phyloP scores from a whole-genome alignment of 92 coral and sea anemone genomes.

The Parazoanthus swiftii region DNA sequence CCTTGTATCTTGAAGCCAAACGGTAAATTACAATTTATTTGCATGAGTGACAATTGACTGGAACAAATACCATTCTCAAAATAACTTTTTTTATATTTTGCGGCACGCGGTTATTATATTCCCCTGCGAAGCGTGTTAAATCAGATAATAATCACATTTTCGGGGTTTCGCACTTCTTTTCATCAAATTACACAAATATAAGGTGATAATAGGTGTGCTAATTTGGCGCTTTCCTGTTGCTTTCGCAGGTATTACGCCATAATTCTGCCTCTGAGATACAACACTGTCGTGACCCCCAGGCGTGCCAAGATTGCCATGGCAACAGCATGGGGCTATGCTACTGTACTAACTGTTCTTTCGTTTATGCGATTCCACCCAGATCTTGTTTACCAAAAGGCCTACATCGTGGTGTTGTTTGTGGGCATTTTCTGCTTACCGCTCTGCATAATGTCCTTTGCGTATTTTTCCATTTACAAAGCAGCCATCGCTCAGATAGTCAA shows the following conservation, averaged over 20 bases:
- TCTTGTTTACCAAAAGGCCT: conserved; percentile 46
- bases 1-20: conserved; percentile 32
- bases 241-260: conserved; percentile 69
- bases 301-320: conserved; percentile 75
- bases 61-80: conserved; percentile 25
- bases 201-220: conserved; percentile 27
- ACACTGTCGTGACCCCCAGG: conserved; percentile 72
- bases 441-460: conserved; percentile 71
- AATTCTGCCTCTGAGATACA: conserved; percentile 69
- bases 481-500: conserved; percentile 80
- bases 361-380: conserved; percentile 66
- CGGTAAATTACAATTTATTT: conserved; percentile 34
- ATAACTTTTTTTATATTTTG: conserved; percentile 25
- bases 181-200: not conserved
- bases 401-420: conserved; percentile 64
- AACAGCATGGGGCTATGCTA: conserved; percentile 63
- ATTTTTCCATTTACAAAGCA: conserved; percentile 79
- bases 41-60: conserved; percentile 39
- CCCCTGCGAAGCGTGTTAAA: not conserved
- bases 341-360: conserved; percentile 57
- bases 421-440: conserved; percentile 72
- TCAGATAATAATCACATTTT: not conserved
- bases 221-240: conserved; percentile 35
- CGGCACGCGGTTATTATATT: conserved; percentile 38
- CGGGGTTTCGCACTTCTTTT: conserved; percentile 30